Base-by-base conservation (phyloP, 2,113 vertebrate species). In the Syrrhaptes paradoxus region DNA sequence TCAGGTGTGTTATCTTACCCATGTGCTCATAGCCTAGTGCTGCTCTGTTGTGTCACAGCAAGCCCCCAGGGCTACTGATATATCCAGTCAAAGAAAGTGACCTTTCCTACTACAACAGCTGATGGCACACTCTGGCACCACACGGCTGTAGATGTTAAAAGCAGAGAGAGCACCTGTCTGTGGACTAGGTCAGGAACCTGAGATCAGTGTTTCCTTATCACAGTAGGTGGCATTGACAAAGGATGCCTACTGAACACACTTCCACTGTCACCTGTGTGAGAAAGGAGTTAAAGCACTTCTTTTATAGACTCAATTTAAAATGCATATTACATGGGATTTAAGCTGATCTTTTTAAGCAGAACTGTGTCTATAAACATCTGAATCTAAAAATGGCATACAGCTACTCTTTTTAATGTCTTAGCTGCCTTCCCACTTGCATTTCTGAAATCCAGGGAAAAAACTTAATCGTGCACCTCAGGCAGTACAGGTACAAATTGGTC, bases 171-270 rank as follows among this genome's bases (percentile, higher is more conserved):
- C 45, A 52, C 3, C 34, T 10, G 28, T 17, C 3, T 21, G 15
- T 7, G 66, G n/a, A 25, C 11, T 4, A 4, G 57, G 13, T 52
- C 52, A 68, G 82, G 62, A 75, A 6, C 10, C 48, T 49, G 49
- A 45, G 54, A 14, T 38, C 45, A 12, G 7, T 1, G 1, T 6
- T 81, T 63, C 52, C 28, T n/a, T 25, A 24, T 25, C 38, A 26
- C 43, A 38, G 22, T 57, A 79, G 85, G 29, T 0, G 7, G 14
- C 31, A 61, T 4, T 0, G 0, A 2, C 8, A 49, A 51, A 22
- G 41, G 81, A 21, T 74, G 20, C 21, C 22, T 67, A 2, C 2
- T 20, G 80, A 58, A 29, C 32, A 13, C 24, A 38, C 6, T 48
- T 34, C 8, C 62, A 18, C 8, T 41, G 17, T 1, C 13, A 13